Evolutionary conservation across 2,888 invertebrate species (phyloP), one percentile per base, ranked within the genome.

Genomic region (Lathronympha strigana): DNA sequence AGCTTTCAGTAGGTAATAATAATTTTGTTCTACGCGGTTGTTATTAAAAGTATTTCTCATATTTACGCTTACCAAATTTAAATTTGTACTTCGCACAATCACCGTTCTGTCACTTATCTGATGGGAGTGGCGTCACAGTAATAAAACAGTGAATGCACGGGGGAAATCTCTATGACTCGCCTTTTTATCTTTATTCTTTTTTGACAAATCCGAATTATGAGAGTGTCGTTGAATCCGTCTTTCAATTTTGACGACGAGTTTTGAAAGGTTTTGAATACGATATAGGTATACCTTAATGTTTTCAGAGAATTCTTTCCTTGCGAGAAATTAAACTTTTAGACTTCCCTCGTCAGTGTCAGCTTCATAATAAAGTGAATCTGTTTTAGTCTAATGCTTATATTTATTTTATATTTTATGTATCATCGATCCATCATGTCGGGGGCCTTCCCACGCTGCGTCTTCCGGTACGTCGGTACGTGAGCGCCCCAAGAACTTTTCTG

Each of bases 81-180:
- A 68, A 74, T 63, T 69, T 73, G 61, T 69, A 68, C 75, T 67
- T 68, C 68, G 69, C 62, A 68, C 64, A 69, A 69, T 70, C 68
- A 71, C 69, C 71, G 67, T 67, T 67, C 72, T 75, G 73, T 67
- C 73, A 72, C 69, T 80, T 85, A 87, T 87, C 86, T 77, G 81
- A 84, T 81, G 79, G 72, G 72, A 78, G 76, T 75, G 69, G 71
- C 74, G 73, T 71, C 71, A 69, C 78, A 78, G 81, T 81, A 84
- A 85, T 82, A 84, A 86, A 84, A 80, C 81, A 76, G 72, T 73
- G 70, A 77, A 80, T 78, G 67, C 87, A 71, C 87, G 73, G 76
- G 87, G 87, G 87, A 87, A 88, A 88, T 87, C 81, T 82, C 75
- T 76, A 79, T 79, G 78, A 73, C 73, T 76, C 68, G 67, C 72